phyloP scores from a whole-genome alignment of 35 echinoderm and acorn worm genomes.

The Lytechinus pictus region DNA sequence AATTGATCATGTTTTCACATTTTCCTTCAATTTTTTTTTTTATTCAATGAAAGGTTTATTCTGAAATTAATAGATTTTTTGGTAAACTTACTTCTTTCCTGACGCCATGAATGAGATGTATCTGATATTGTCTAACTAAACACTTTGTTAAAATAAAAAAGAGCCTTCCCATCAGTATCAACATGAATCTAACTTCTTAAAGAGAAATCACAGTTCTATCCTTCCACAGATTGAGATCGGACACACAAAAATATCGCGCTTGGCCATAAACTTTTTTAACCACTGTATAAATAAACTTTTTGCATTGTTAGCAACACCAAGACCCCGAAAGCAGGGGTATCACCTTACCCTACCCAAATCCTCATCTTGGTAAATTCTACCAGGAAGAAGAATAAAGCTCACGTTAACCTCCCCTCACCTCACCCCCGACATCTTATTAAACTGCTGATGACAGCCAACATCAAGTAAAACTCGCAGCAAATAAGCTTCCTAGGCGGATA shows the following conservation, averaged over 20 bases:
- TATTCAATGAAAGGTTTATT: not conserved
- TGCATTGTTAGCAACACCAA: not conserved
- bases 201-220: not conserved
- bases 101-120: not conserved
- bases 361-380: conserved; percentile 4
- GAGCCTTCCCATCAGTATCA: not conserved
- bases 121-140: not conserved
- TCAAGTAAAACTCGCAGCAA: not conserved
- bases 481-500: not conserved
- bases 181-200: not conserved
- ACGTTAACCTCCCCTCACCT: not conserved
- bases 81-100: too few relatives aligned
- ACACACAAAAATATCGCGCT: not conserved
- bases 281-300: conserved; percentile 13
- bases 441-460: not conserved
- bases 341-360: not conserved
- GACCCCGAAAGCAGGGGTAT: not conserved
- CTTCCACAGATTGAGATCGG: not conserved
- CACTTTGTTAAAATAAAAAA: not conserved
- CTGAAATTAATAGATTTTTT: too few relatives aligned
- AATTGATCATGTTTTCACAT: not conserved
- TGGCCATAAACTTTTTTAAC: not conserved
- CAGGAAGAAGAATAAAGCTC: not conserved
- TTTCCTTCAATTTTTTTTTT: not conserved
- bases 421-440: not conserved